Conservation (phyloP, 2,888 invertebrate genomes). For the Polydrusus cervinus region DNA sequence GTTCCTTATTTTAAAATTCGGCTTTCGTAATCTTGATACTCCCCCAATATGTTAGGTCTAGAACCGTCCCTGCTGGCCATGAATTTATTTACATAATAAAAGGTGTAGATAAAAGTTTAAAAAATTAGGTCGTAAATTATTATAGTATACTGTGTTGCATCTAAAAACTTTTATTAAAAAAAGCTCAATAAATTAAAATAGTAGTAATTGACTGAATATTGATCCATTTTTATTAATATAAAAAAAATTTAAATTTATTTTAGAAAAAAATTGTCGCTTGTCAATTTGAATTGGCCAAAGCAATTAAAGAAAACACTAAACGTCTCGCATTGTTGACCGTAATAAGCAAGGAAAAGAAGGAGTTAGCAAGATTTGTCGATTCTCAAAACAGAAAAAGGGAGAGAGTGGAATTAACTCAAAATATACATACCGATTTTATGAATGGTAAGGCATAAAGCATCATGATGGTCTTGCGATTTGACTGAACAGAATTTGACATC, state of each 20-base stretch:
- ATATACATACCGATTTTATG: conserved; percentile 64
- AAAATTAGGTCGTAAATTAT: too few relatives aligned
- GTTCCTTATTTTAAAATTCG: too few relatives aligned
- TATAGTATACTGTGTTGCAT: too few relatives aligned
- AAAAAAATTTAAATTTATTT: conserved; percentile 54
- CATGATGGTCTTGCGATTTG: background rate
- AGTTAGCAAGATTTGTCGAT: conserved; percentile 70
- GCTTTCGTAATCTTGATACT: too few relatives aligned
- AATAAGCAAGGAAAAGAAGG: conserved; percentile 74
- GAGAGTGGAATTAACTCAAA: conserved; percentile 63
- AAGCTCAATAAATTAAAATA: too few relatives aligned
- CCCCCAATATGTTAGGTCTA: too few relatives aligned
- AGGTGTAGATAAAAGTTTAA: too few relatives aligned
- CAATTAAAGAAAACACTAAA: conserved; percentile 74
- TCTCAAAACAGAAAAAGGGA: conserved; percentile 66
- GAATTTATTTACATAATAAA: too few relatives aligned
- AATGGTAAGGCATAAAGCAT: conserved; percentile 40
- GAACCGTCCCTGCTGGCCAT: too few relatives aligned
- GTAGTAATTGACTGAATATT: too few relatives aligned
- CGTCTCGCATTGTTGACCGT: conserved; percentile 74
- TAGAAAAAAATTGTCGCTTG: conserved; percentile 66
- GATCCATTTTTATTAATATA: too few relatives aligned
- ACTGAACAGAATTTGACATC: background rate
- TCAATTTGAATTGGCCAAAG: conserved; percentile 69
- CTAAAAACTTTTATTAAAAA: too few relatives aligned